A percentile compares a stretch with the other conserved stretches of the same genome.
Evolutionary conservation across 2,797 vertebrate species (phyloP).

Genomic region (Sitta carolinensis): DNA sequence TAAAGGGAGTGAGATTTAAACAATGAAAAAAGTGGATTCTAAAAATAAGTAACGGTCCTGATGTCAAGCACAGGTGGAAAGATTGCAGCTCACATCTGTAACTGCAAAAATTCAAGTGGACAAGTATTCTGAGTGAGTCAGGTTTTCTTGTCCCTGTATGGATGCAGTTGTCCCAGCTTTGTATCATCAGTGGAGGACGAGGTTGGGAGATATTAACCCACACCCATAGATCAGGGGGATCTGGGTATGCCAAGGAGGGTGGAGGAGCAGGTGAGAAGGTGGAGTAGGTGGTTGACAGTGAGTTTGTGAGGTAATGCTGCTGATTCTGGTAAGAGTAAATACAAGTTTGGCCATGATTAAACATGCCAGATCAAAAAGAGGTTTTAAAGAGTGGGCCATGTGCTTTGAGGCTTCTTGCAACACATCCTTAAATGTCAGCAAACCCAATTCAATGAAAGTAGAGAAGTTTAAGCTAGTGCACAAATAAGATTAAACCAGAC

Average conservation of each 20-base stretch:
- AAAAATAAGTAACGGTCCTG: neutral
- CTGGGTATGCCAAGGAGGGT: neutral
- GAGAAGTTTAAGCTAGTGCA: neutral
- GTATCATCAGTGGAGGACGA: neutral
- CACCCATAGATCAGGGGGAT: neutral
- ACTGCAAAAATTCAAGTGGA: neutral
- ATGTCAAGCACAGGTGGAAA: neutral
- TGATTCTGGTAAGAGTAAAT: neutral
- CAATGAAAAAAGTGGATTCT: neutral
- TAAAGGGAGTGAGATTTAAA: neutral
- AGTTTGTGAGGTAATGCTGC: neutral
- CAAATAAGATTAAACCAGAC: neutral
- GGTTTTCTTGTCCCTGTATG: neutral
- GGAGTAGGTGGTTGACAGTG: neutral
- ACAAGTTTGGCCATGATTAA: neutral
- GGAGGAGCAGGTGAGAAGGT: neutral
- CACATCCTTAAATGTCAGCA: neutral
- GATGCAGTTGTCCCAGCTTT: neutral
- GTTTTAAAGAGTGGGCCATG: neutral
- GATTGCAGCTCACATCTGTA: rapidly evolving
- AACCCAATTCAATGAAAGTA: neutral
- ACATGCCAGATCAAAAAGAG: neutral
- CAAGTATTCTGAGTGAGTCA: neutral
- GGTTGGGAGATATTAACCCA: neutral
- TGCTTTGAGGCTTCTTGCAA: neutral